Percentiles rank a stretch among this genome's conserved stretches.
phyloP scores from a whole-genome alignment of 2,888 invertebrate species.

The Sarcophaga carnaria region DNA sequence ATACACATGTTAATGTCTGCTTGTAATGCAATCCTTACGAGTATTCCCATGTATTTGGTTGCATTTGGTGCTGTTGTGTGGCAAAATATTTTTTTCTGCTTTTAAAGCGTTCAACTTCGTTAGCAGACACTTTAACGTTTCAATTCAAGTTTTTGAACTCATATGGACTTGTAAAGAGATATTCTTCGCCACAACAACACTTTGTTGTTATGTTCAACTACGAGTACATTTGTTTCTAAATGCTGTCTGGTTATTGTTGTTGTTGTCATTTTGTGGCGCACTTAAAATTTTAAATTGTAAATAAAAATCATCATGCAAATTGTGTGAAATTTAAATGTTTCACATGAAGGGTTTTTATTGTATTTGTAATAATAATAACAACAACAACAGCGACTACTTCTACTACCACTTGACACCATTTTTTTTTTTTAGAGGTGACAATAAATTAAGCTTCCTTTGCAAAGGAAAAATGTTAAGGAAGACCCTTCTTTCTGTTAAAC shows the following conservation, averaged over 20 bases:
- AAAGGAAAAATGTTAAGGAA: background rate
- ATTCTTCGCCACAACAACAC: background rate
- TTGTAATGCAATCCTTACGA: slow-evolving; percentile 64
- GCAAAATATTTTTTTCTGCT: slow-evolving; percentile 56
- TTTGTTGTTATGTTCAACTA: background rate
- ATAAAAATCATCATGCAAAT: slow-evolving; percentile 61
- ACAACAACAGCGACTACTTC: slow-evolving; percentile 39
- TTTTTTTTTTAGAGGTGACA: slow-evolving; percentile 43
- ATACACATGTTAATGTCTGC: slow-evolving; percentile 53
- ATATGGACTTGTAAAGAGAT: slow-evolving; percentile 51
- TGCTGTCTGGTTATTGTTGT: background rate
- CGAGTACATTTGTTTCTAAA: background rate
- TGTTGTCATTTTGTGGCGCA: slow-evolving; percentile 16
- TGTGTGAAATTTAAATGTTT: slow-evolving; percentile 64
- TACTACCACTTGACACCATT: slow-evolving; percentile 63
- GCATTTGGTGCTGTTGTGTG: slow-evolving; percentile 52
- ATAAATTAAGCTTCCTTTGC: slow-evolving; percentile 30
- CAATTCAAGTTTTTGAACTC: slow-evolving; percentile 61
- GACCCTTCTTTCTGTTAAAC: slow-evolving; percentile 20
- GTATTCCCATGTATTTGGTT: slow-evolving; percentile 59
- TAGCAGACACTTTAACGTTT: slow-evolving; percentile 78
- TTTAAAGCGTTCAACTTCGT: slow-evolving; percentile 73
- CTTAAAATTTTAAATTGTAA: slow-evolving; percentile 55
- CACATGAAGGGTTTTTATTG: slow-evolving; percentile 57
- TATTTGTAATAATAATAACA: slow-evolving; percentile 26